phyloP scores from a whole-genome alignment of 92 coral and sea anemone genomes.

The Epizoanthus stellaris region DNA sequence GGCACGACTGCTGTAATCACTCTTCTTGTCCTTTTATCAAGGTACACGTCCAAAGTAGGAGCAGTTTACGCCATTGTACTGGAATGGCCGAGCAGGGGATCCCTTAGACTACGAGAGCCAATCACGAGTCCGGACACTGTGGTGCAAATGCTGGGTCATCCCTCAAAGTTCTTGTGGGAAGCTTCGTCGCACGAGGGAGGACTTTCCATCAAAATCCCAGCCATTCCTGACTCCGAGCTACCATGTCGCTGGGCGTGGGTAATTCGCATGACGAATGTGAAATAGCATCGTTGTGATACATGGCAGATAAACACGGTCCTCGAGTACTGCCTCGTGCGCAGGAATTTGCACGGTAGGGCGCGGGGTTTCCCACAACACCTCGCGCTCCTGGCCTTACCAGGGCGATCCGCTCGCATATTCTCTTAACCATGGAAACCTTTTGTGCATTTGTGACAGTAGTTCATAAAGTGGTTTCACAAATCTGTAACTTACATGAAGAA shows the following conservation, averaged over 20 bases:
- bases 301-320: no score
- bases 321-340: no score
- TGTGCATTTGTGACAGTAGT: no score
- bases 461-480: no score
- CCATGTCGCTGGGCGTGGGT: constrained; percentile 95
- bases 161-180: constrained; percentile 60
- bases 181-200: constrained; percentile 39
- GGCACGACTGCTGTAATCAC: background rate
- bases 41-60: constrained; percentile 80
- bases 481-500: no score
- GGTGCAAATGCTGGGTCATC: constrained; percentile 72
- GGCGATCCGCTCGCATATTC: no score
- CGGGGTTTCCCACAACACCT: no score
- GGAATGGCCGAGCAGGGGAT: constrained; percentile 71
- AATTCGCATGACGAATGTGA: constrained; percentile 59
- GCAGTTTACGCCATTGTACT: constrained; percentile 80
- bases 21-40: constrained; percentile 8
- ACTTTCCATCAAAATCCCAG: constrained; percentile 72
- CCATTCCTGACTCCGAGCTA: constrained; percentile 63
- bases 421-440: no score
- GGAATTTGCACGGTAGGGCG: no score
- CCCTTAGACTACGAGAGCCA: constrained; percentile 57
- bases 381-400: no score
- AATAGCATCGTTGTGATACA: background rate
- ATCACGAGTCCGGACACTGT: constrained; percentile 45